phyloP scores from a whole-genome alignment of 2,888 invertebrate species.

The Corbicula japonica region DNA sequence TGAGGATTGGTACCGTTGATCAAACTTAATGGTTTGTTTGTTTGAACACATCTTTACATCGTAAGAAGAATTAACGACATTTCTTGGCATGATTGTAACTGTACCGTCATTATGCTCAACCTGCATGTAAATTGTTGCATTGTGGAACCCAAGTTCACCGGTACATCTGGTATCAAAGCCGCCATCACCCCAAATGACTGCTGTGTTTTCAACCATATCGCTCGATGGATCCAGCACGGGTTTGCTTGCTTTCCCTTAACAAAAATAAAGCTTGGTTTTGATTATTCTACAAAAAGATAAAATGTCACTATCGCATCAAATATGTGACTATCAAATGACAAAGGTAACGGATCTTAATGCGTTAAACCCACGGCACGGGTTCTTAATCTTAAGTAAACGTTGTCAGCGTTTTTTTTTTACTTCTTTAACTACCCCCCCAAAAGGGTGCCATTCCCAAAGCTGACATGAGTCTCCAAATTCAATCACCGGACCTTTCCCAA shows the following conservation, averaged over 20 bases:
- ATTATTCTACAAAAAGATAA: not conserved
- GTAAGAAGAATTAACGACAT: not conserved
- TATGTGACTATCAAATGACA: no score
- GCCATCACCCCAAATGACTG: slow-evolving; percentile 26
- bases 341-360: no score
- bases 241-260: slow-evolving; percentile 11
- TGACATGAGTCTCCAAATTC: no score
- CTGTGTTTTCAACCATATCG: slow-evolving; percentile 29
- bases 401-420: no score
- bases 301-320: not conserved
- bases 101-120: slow-evolving; percentile 19
- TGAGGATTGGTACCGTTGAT: not conserved
- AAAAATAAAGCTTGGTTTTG: not conserved
- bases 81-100: not conserved
- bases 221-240: slow-evolving; percentile 11
- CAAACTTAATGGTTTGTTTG: slow-evolving; percentile 3
- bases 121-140: slow-evolving; percentile 13
- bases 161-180: slow-evolving; percentile 10
- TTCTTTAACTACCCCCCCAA: no score
- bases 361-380: no score
- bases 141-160: slow-evolving; percentile 22
- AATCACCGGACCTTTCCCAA: no score
- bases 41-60: slow-evolving; percentile 11
- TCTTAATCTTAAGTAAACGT: no score
- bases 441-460: no score